Evolutionary conservation across 2,113 vertebrate genomes (phyloP), one percentile per base, ranked within the genome.

Genomic region (Picathartes gymnocephalus): DNA sequence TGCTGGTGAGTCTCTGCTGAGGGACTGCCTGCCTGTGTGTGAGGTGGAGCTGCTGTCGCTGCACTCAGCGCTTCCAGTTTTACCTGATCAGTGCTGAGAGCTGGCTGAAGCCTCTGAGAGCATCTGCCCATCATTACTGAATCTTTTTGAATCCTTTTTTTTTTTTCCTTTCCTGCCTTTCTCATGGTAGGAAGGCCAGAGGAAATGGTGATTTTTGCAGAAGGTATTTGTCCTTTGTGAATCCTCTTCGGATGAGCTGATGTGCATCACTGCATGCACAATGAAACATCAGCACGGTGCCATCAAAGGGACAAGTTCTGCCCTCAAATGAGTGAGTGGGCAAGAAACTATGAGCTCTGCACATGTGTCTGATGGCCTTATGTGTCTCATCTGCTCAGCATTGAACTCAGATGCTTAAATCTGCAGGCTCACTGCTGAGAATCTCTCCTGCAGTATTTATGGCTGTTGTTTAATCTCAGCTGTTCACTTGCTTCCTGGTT

Each of bases 391-490:
- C 90, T 90, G 82, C 7, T 9, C 76, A 71, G 35, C 73, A 45
- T 1, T 61, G 89, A 70, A n/a, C 33, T 72, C 27, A 9, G 91
- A 70, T 58, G 56, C 2, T 11, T 68, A 78, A 91, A 93, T 62
- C 51, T 50, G 9, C 48, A 44, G 42, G 44, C 62, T 74, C 15
- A 48, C 47, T 35, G 51, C 88, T 88, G 80, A 60, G 90, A 77
- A 88, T 92, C 74, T 78, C 60, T 80, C 85, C 92, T 77, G 60
- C 56, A 86, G 51, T 86, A 81, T 90, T 95, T 93, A 90, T 33
- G 90, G 79, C 82, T 45, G 82, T 86, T 96, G 90, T 93, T 96
- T 86, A 88, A 96, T 94, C 93, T 96, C 88, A 68, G 80, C 77
- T 6, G 0, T 93, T 95, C 90, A 39, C 94, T 95, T 78, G 92